Percentiles rank a stretch among this genome's conserved stretches.
Conservation (phyloP, 2,888 invertebrate species). For the Uloborus plumipes region DNA sequence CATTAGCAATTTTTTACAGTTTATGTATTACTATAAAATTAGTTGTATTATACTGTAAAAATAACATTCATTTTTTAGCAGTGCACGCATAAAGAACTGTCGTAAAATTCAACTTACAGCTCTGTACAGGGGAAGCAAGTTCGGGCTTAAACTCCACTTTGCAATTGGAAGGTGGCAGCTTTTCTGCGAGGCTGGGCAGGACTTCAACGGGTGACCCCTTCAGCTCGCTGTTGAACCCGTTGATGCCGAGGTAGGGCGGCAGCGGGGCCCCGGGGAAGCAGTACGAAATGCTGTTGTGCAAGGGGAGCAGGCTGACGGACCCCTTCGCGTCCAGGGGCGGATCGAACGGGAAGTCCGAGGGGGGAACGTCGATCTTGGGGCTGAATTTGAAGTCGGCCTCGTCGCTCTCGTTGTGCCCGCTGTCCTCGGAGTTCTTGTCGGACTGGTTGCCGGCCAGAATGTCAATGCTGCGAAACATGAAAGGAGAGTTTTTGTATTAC, state of each 20-base stretch:
- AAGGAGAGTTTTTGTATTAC: not conserved
- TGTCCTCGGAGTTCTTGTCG: conserved; percentile 43
- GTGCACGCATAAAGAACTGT: too few relatives aligned
- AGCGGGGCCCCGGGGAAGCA: conserved; percentile 35
- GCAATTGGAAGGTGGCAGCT: not conserved
- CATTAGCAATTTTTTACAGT: too few relatives aligned
- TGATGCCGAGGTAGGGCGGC: not conserved
- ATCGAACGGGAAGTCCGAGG: conserved; percentile 7
- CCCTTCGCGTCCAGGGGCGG: conserved; percentile 42
- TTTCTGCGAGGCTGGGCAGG: not conserved
- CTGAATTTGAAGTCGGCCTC: conserved; percentile 24
- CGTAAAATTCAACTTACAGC: conserved; percentile 31
- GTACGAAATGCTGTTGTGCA: conserved; percentile 60
- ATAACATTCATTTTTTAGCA: too few relatives aligned
- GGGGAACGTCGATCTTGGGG: not conserved
- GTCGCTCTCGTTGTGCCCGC: conserved; percentile 37
- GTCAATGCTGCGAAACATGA: conserved; percentile 24
- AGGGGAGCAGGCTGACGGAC: conserved; percentile 50
- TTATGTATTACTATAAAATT: too few relatives aligned
- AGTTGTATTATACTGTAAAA: too few relatives aligned
- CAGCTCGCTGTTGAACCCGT: not conserved
- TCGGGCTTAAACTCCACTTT: conserved; percentile 43
- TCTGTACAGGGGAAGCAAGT: conserved; percentile 48
- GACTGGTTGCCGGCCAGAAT: conserved; percentile 11
- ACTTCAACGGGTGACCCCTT: not conserved